These are phyloP conservation scores for Holacanthella duospinosa DNA, from an alignment of 2,888 invertebrate species.

Conservation along the genomic window DNA sequence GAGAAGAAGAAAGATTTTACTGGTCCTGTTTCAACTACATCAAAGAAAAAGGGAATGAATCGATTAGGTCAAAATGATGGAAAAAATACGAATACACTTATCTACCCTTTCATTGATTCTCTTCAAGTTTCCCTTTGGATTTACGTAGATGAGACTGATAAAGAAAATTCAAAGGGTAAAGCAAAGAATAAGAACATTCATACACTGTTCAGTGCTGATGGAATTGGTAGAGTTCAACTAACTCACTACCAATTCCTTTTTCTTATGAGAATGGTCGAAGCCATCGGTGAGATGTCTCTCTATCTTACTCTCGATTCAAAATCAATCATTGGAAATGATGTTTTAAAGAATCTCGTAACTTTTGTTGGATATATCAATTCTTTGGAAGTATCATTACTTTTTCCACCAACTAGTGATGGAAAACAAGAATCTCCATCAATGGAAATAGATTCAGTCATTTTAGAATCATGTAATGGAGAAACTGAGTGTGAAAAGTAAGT, in stretches of 20 bases:
- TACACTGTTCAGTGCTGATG: constrained; percentile 68
- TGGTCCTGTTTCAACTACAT: background rate
- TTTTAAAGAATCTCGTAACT: constrained; percentile 27
- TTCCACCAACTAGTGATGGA: constrained; percentile 23
- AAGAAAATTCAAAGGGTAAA: background rate
- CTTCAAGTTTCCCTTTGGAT: constrained; percentile 82
- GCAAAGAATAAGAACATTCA: constrained; percentile 51
- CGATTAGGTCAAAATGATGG: background rate
- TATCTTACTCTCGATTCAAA: constrained; percentile 68
- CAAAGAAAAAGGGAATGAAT: background rate
- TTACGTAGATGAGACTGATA: constrained; percentile 27
- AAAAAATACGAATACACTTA: constrained; percentile 6
- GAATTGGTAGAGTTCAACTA: constrained; percentile 75
- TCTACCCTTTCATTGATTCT: constrained; percentile 62
- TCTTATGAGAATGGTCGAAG: constrained; percentile 70
- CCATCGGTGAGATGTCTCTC: constrained; percentile 63
- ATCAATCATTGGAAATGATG: constrained; percentile 52
- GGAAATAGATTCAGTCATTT: constrained; percentile 72
- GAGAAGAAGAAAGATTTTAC: constrained; percentile 18
- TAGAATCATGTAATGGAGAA: constrained; percentile 73
- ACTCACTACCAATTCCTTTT: constrained; percentile 91
- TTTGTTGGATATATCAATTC: constrained; percentile 31
- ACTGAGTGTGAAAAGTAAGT: constrained; percentile 16
- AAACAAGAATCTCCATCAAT: constrained; percentile 43
- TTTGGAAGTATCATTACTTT: constrained; percentile 34